phyloP scores from a whole-genome alignment of 2,797 vertebrate species.

The Cuniculus paca region DNA sequence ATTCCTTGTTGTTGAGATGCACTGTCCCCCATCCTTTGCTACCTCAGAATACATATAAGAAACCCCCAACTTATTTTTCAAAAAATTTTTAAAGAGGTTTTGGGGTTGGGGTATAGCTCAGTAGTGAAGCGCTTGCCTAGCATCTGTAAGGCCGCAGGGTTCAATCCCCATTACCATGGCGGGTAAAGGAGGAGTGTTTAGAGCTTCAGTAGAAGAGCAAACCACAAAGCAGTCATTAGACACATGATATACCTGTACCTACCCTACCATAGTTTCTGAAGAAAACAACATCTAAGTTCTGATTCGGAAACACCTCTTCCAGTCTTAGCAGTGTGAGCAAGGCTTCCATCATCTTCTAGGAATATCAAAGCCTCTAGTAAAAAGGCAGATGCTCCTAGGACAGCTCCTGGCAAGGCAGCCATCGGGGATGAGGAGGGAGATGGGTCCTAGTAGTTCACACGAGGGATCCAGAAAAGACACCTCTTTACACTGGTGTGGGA shows the following conservation, averaged over 20 bases:
- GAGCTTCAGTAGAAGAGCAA: background rate
- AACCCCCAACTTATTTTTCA: slow-evolving; percentile 8
- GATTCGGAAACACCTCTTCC: background rate
- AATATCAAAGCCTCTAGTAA: background rate
- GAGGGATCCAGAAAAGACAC: background rate
- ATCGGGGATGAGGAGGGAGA: background rate
- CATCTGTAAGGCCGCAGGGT: background rate
- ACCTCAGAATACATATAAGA: background rate
- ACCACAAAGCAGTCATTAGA: background rate
- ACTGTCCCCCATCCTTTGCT: background rate
- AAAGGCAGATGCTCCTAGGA: background rate
- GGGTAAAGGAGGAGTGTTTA: background rate
- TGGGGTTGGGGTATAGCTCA: background rate
- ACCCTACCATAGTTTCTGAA: slow-evolving; percentile 34
- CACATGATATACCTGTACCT: background rate
- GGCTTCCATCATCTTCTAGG: background rate
- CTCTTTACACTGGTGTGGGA: background rate
- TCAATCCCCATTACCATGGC: background rate
- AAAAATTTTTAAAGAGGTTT: background rate
- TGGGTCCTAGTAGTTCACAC: background rate
- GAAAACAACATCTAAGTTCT: slow-evolving; percentile 3
- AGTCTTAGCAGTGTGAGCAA: background rate
- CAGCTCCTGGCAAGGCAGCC: background rate
- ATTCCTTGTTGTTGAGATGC: background rate
- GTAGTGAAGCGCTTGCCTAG: background rate